phyloP scores from a whole-genome alignment of 1,140 invertebrate species.

The Cotesia glomerata region DNA sequence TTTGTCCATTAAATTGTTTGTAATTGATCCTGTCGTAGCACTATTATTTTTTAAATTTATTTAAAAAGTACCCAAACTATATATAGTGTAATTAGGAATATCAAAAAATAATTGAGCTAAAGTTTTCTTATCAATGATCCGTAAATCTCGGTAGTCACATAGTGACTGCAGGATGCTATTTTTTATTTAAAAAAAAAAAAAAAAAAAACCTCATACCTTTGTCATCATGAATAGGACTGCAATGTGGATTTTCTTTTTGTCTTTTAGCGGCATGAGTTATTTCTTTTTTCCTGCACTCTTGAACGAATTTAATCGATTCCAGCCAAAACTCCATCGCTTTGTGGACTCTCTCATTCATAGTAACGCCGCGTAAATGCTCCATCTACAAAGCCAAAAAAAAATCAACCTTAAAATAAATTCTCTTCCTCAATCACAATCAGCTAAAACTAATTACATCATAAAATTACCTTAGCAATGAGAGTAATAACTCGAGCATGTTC shows the following conservation, averaged over 20 bases:
- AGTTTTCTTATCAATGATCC: too few relatives aligned
- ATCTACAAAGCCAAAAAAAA: constrained; percentile 51
- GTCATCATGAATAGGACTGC: constrained; percentile 59
- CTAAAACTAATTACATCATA: not conserved
- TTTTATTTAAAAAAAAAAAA: not conserved
- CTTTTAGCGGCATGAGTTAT: constrained; percentile 70
- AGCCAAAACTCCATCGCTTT: constrained; percentile 71
- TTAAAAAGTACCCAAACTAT: too few relatives aligned
- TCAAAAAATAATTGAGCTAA: too few relatives aligned
- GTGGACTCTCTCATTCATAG: constrained; percentile 69
- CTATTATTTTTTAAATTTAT: too few relatives aligned
- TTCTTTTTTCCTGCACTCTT: constrained; percentile 70
- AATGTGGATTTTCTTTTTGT: constrained; percentile 65
- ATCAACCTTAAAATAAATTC: not conserved
- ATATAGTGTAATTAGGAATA: too few relatives aligned
- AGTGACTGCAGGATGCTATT: too few relatives aligned
- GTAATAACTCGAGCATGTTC: constrained; percentile 73
- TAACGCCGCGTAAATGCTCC: constrained; percentile 68
- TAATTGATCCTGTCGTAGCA: too few relatives aligned
- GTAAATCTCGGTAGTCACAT: too few relatives aligned
- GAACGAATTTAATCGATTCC: constrained; percentile 71
- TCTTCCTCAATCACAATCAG: not conserved
- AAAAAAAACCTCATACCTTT: constrained; percentile 46
- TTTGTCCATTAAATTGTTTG: too few relatives aligned
- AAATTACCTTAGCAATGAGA: constrained; percentile 57